phyloP scores from a whole-genome alignment of 2,888 invertebrate genomes.

The Heliconius erato region DNA sequence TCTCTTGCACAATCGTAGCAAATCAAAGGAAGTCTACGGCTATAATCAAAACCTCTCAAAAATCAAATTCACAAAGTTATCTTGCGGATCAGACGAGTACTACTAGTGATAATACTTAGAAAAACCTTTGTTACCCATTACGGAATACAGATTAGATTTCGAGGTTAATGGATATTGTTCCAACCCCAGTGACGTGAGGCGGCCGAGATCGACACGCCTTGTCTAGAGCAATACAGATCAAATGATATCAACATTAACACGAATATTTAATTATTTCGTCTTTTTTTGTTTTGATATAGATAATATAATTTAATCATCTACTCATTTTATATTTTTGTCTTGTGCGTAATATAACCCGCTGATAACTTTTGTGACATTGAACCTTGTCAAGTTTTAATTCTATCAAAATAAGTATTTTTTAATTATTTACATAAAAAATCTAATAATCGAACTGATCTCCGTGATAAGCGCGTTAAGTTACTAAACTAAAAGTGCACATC shows the following conservation, averaged over 20 bases:
- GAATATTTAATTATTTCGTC: too few species aligned
- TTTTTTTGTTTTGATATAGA: background rate
- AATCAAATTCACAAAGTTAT: conserved; percentile 20
- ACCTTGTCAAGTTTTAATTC: background rate
- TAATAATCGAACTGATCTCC: background rate
- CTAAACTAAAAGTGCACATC: background rate
- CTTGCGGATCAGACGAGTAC: conserved; percentile 14
- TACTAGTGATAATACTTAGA: conserved; percentile 31
- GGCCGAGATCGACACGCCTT: conserved; percentile 48
- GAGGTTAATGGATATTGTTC: conserved; percentile 46
- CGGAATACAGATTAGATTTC: conserved; percentile 42
- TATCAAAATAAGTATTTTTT: background rate
- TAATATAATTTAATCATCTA: background rate
- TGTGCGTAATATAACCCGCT: background rate
- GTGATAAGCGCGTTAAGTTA: background rate
- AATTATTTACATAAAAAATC: background rate
- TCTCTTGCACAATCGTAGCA: background rate
- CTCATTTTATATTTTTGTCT: background rate
- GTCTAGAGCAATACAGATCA: conserved; percentile 38
- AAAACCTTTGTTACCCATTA: conserved; percentile 37
- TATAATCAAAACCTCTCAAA: background rate
- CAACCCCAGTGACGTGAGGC: conserved; percentile 43
- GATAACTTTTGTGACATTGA: background rate
- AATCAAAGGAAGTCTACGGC: background rate
- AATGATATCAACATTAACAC: conserved; percentile 27